Base-by-base conservation (phyloP, 2,888 invertebrate genomes). In the Drosophila lacicola region DNA sequence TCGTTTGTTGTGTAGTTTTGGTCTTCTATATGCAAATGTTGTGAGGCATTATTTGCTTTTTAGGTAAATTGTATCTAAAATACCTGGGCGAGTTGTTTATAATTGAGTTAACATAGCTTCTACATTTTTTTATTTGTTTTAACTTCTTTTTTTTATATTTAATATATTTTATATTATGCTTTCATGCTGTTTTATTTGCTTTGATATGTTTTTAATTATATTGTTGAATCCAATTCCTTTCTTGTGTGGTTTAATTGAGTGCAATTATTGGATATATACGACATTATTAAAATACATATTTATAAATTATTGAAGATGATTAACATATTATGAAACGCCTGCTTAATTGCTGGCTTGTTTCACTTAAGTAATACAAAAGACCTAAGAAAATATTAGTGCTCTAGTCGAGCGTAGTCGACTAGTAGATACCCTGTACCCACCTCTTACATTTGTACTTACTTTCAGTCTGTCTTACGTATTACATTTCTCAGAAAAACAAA, bases 181-280 rank as follows among this genome's bases (percentile, higher is more conserved):
- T 54, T 58, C 46, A 50, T 45, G 42, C 45, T 44, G 63, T 63
- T 21, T 70, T 77, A 64, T 77, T 63, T 70, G 67, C 73, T 75
- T 80, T 84, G 84, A 88, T 85, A 88, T 85, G 87, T 89, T 83
- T 62, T 81, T 73, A 75, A 82, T 79, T 70, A 82, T 78, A 70
- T 69, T 69, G 50, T 64, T 63, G 69, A 68, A 78, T 88, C 82
- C 82, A 88, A 82, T 88, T 85, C 88, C 88, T 73, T 37, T 4
- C 13, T 29, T 45, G 11, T 45, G 25, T 14, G 14, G 21, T 6
- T n/a, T 21, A 41, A 33, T 21, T 25, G 13, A 21, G 50, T 37
- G 50, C 33, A 54, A n/a, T 19, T 19, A n/a, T 14, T 11, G 11
- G 4, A 53, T 4, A 53, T 33, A 33, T 42, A 17, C 1, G n/a